Evolutionary conservation across 2,888 invertebrate genomes (phyloP), one percentile per base, ranked within the genome.

Genomic region (Cosmopolites sordidus): DNA sequence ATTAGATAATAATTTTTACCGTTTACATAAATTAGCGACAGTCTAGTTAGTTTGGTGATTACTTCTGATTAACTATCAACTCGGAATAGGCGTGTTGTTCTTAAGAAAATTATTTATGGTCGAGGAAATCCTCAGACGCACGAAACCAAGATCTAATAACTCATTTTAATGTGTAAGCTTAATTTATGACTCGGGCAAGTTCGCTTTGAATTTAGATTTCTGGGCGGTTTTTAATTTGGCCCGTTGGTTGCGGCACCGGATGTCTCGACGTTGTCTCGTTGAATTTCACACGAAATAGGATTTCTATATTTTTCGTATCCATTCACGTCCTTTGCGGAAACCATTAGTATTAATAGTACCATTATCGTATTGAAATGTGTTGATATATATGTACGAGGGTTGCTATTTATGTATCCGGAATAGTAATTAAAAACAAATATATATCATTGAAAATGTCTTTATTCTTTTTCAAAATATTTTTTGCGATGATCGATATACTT

Each of bases 91-190:
- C 51, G 56, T 56, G 48, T 48, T 51, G 45, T 51, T 51, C 42
- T 16, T 39, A 42, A 48, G 48, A 38, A 43, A 46, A 52, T 56
- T 52, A 56, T 56, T 56, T 56, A 56, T 56, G 48, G 38, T 52
- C 16, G 16, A 56, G 56, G 52, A 56, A 56, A 53, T 56, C 52
- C 40, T 46, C 33, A 52, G 56, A 52, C 56, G 40, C 27, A 49
- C 49, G 37, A 50, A 52, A 49, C 56, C 51, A 48, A 56, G 51
- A 46, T 44, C 56, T 56, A 56, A 56, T 56, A 56, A 56, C 46
- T 56, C 52, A 56, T 56, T 49, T 50, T 29, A 41, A 45, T 49
- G 47, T 47, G 46, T 43, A 53, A 50, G 52, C 49, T 41, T 53
- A 49, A 56, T 51, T 56, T 56, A 56, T 45, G 48, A 42, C 18